Conservation (phyloP, 2,797 vertebrate species). For the Dipus sagitta region DNA sequence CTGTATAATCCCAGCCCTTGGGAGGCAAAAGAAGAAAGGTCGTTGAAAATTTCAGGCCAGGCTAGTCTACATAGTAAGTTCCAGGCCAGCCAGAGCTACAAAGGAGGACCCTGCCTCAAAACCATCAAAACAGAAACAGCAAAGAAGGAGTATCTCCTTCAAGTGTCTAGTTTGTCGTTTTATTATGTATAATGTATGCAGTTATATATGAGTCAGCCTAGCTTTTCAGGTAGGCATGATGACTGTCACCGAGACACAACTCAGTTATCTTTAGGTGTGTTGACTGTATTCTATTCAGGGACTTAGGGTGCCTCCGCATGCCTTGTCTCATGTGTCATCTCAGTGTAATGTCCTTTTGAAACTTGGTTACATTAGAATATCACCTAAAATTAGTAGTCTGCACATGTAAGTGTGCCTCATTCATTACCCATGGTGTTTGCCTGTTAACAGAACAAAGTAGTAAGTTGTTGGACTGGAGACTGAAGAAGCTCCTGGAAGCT, state of each 20-base stretch:
- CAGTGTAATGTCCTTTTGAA: slow-evolving; percentile 65
- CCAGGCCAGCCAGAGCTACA: not conserved
- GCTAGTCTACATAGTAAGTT: not conserved
- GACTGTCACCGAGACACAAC: slow-evolving; percentile 37
- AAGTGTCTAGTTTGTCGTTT: slow-evolving; percentile 22
- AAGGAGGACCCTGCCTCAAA: not conserved
- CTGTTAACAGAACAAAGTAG: slow-evolving; percentile 93
- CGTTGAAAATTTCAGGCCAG: not conserved
- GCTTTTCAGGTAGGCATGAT: slow-evolving; percentile 61
- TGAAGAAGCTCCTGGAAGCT: slow-evolving; percentile 94
- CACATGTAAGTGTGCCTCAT: slow-evolving; percentile 83
- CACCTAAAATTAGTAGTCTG: slow-evolving; percentile 79
- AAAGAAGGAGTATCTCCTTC: slow-evolving; percentile 12
- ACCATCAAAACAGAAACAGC: not conserved
- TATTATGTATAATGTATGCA: slow-evolving; percentile 29
- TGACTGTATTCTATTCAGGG: slow-evolving; percentile 43
- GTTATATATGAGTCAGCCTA: slow-evolving; percentile 27
- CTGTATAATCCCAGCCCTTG: not conserved
- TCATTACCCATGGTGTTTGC: slow-evolving; percentile 85
- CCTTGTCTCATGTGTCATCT: slow-evolving; percentile 34
- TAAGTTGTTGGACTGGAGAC: slow-evolving; percentile 94
- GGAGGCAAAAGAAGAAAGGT: not conserved
- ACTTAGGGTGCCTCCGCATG: not conserved
- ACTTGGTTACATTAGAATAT: slow-evolving; percentile 72
- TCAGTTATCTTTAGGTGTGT: slow-evolving; percentile 19